Base-by-base conservation (phyloP, 2,113 vertebrate genomes). In the Psilopsiagon aymara region DNA sequence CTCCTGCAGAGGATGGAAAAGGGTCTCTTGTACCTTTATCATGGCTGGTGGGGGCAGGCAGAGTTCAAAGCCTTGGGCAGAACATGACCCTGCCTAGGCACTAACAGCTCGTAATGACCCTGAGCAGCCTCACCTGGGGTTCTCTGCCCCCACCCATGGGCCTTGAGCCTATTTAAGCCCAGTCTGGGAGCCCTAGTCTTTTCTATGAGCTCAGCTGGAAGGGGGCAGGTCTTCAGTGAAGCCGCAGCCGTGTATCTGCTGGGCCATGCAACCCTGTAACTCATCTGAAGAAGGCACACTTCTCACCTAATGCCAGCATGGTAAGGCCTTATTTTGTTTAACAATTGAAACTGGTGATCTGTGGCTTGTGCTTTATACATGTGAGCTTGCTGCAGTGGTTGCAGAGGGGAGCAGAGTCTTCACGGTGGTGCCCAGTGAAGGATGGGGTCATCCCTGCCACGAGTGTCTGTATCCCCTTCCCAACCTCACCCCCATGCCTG, bases 241-340 rank as follows among this genome's bases (percentile, higher is more conserved):
- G 66, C 21, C 2, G 3, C 0, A 1, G 4, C 37, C 0, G 0
- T 20, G 15, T 2, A 2, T 11, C 33, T 27, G 12, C 9, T 10
- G 53, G 17, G 25, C 46, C 13, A 2, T 0, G 7, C 9, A 2
- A 3, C 9, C 1, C 8, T 13, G 1, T 11, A 2, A 4, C 4
- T 23, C 6, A 4, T 3, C 7, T 27, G 20, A 55, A 55, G 27
- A 25, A 29, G 0, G 1, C n/a, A 13, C 10, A 11, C 1, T 28
- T 46, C 52, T 44, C 9, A 8, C 6, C 18, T 10, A 12, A 24
- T 1, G 0, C 16, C 13, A 39, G 39, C 39, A 4, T 1, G 9
- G 53, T 82, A 44, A 85, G 67, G 1, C 6, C 7, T 41, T 18
- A 7, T 17, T 53, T 69, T 73, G 27, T 17, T 78, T 24, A 13